These are phyloP conservation scores for Corbicula japonica DNA, from an alignment of 2,888 invertebrate genomes.

Conservation along the genomic window DNA sequence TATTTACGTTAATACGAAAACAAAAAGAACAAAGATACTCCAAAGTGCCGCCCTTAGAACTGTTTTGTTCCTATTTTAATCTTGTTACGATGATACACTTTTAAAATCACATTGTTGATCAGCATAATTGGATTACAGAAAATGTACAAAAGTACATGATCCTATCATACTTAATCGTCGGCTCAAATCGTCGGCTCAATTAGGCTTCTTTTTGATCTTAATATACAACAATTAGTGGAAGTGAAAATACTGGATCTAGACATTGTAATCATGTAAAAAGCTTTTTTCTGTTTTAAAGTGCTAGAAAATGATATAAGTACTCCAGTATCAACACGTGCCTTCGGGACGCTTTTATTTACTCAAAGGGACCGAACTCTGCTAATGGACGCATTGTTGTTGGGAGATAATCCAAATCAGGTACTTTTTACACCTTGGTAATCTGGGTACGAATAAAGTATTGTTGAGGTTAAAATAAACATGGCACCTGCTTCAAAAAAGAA, in stretches of 20 bases:
- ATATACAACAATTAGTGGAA: constrained; percentile 35
- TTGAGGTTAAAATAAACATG: constrained; percentile 35
- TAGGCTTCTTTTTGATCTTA: constrained; percentile 18
- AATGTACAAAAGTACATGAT: constrained; percentile 14
- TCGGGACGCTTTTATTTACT: constrained; percentile 39
- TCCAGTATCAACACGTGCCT: constrained; percentile 33
- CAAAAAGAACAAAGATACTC: too few relatives aligned
- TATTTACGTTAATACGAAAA: too few relatives aligned
- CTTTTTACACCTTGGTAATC: constrained; percentile 52
- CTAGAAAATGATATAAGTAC: constrained; percentile 18
- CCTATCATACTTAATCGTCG: constrained; percentile 4
- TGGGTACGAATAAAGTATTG: constrained; percentile 24
- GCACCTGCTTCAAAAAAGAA: constrained; percentile 38
- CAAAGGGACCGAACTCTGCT: constrained; percentile 46
- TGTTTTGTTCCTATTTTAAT: background rate
- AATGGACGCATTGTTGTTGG: constrained; percentile 40
- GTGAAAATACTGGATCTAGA: constrained; percentile 30
- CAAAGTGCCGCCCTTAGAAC: too few relatives aligned
- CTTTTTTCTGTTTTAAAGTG: constrained; percentile 17
- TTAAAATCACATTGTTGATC: constrained; percentile 1
- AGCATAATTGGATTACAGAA: constrained; percentile 33
- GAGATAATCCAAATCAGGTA: constrained; percentile 43
- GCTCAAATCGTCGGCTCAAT: constrained; percentile 12
- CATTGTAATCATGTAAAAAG: constrained; percentile 11
- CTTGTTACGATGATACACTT: background rate